Conservation (phyloP, 2,888 invertebrate species). For the Malthinus flaveolus region DNA sequence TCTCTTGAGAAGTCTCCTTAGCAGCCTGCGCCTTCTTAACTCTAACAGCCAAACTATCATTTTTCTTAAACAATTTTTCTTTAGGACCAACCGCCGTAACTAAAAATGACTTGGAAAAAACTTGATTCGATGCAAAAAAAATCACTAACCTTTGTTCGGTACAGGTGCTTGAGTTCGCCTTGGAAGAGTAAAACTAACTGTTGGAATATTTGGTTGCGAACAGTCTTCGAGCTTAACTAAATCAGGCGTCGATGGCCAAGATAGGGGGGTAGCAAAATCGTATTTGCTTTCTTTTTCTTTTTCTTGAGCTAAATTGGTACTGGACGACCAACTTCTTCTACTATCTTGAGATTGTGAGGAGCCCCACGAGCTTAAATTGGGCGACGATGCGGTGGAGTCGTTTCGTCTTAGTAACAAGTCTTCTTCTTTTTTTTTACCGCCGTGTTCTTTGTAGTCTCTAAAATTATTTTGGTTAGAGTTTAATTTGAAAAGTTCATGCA, state of each 20-base stretch:
- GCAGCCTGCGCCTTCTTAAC: conserved; percentile 67
- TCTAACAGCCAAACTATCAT: conserved; percentile 70
- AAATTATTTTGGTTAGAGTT: conserved; percentile 25
- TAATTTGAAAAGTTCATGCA: conserved; percentile 3
- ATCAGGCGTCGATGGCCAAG: conserved; percentile 86
- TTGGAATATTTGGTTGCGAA: conserved; percentile 63
- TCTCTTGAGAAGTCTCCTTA: conserved; percentile 43
- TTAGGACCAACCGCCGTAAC: conserved; percentile 42
- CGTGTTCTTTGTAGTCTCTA: conserved; percentile 90
- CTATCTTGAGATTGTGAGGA: conserved; percentile 23
- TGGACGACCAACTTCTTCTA: conserved; percentile 73
- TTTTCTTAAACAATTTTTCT: conserved; percentile 62
- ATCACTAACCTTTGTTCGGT: too few species aligned
- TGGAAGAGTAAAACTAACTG: conserved; percentile 71
- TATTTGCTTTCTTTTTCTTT: conserved; percentile 37
- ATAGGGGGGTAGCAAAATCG: conserved; percentile 53
- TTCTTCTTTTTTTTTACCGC: conserved; percentile 71
- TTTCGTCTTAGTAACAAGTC: conserved; percentile 58
- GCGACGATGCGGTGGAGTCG: conserved; percentile 73
- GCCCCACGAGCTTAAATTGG: conserved; percentile 71
- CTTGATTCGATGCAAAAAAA: too few species aligned
- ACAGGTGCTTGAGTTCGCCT: conserved; percentile 63
- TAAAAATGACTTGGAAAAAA: conserved; percentile 18
- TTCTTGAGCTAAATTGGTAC: conserved; percentile 63
- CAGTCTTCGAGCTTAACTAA: conserved; percentile 66